These are phyloP conservation scores for Hassar affinis DNA, from an alignment of 2,113 vertebrate genomes.

Conservation along the genomic window DNA sequence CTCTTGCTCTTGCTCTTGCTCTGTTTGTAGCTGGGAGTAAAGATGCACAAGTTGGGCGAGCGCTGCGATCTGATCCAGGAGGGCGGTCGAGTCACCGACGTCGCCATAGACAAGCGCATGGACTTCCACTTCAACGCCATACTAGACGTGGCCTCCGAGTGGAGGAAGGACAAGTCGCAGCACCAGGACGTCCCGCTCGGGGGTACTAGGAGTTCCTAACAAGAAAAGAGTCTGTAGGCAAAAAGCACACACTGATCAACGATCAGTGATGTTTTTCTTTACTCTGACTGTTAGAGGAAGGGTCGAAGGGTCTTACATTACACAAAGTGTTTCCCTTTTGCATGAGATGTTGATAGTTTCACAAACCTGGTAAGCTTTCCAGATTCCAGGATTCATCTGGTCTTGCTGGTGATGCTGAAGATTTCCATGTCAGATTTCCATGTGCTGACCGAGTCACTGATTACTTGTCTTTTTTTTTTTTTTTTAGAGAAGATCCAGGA, in stretches of 20 bases:
- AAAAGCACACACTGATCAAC: not conserved
- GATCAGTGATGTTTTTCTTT: not conserved
- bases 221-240: not conserved
- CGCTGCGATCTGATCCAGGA: conserved; percentile 96
- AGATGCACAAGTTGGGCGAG: conserved; percentile 93
- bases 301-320: not conserved
- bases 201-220: conserved; percentile 68
- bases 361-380: not conserved
- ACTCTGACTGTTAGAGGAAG: not conserved
- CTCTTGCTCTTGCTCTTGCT: not conserved
- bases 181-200: conserved; percentile 88
- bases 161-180: conserved; percentile 96
- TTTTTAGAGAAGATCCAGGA: conserved; percentile 91
- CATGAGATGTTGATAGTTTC: not conserved
- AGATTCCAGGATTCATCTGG: not conserved
- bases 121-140: conserved; percentile 99
- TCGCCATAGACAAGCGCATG: conserved; percentile 96
- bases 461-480: not conserved
- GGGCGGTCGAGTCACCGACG: conserved; percentile 87
- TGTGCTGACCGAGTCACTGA: not conserved
- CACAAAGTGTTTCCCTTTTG: not conserved
- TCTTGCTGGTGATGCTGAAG: not conserved
- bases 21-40: conserved; percentile 83
- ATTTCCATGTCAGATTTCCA: not conserved
- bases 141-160: conserved; percentile 96